A percentile compares a stretch with the other conserved stretches of the same genome.
phyloP scores from a whole-genome alignment of 1,140 invertebrate species.

The Atta colombica region DNA sequence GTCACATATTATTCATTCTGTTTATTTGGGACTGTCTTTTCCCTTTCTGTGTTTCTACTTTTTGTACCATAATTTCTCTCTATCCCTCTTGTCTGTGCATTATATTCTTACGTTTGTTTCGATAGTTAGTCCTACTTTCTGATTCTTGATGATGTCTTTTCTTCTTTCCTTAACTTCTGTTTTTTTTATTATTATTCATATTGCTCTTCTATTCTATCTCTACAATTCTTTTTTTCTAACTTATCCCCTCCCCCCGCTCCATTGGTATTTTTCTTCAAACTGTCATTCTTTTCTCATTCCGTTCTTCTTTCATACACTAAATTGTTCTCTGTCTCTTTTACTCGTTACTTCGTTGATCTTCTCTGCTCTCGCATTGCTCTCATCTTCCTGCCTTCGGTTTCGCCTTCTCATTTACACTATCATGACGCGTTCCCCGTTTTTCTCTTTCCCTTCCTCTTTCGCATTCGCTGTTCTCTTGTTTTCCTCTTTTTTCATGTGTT shows the following conservation, averaged over 20 bases:
- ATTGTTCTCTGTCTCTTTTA: constrained; percentile 31
- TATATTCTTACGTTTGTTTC: neutral
- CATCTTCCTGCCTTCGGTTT: constrained; percentile 35
- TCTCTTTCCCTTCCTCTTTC: constrained; percentile 3
- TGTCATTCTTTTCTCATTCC: constrained; percentile 19
- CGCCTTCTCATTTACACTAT: constrained; percentile 54
- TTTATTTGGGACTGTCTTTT: constrained; percentile 14
- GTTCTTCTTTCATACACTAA: neutral
- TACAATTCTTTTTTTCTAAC: constrained; percentile 23
- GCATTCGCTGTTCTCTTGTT: neutral
- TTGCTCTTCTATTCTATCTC: constrained; percentile 23
- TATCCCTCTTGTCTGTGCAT: neutral
- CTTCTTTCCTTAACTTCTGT: neutral
- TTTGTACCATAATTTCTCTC: neutral
- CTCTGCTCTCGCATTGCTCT: constrained; percentile 21
- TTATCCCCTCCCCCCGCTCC: too few relatives aligned
- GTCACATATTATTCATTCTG: constrained; percentile 66
- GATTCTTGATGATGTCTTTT: neutral
- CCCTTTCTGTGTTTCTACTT: neutral
- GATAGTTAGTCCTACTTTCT: neutral
- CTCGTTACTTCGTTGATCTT: constrained; percentile 39
- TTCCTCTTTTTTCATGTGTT: constrained; percentile 29
- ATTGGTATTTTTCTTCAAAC: constrained; percentile 15
- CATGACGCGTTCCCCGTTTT: constrained; percentile 9
- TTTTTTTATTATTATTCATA: neutral